Conservation (phyloP, 2,797 vertebrate genomes). For the Choloepus didactylus region DNA sequence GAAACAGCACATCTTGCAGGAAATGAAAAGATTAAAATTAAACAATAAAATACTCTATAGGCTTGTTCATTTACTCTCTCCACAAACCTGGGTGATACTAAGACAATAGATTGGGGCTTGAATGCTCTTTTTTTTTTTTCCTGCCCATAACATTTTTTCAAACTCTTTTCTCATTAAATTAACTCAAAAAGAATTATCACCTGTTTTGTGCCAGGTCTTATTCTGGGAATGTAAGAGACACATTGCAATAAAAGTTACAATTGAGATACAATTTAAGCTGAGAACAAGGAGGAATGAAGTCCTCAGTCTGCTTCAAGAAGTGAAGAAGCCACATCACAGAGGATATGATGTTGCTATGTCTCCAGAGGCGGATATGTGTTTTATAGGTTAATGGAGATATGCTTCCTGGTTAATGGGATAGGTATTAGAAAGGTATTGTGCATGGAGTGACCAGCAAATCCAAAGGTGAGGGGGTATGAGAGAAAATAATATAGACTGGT, state of each 20-base stretch:
- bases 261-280: not conserved
- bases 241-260: not conserved
- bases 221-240: not conserved
- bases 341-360: not conserved
- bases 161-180: constrained; percentile 17
- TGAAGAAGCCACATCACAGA: not conserved
- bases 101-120: not conserved
- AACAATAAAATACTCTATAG: not conserved
- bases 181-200: not conserved
- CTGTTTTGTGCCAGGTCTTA: not conserved
- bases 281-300: not conserved
- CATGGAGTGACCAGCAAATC: not conserved
- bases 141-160: not conserved
- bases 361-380: too few relatives aligned
- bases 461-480: not conserved
- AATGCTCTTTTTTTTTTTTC: not conserved
- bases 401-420: not conserved
- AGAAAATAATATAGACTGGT: not conserved
- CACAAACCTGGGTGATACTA: not conserved
- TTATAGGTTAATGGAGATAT: not conserved
- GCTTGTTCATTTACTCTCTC: not conserved
- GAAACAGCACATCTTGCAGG: not conserved
- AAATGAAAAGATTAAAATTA: constrained; percentile 12
- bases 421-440: not conserved
- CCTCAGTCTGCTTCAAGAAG: not conserved